Base-by-base conservation (phyloP, 2,888 invertebrate species). In the Parnassius mnemosyne region DNA sequence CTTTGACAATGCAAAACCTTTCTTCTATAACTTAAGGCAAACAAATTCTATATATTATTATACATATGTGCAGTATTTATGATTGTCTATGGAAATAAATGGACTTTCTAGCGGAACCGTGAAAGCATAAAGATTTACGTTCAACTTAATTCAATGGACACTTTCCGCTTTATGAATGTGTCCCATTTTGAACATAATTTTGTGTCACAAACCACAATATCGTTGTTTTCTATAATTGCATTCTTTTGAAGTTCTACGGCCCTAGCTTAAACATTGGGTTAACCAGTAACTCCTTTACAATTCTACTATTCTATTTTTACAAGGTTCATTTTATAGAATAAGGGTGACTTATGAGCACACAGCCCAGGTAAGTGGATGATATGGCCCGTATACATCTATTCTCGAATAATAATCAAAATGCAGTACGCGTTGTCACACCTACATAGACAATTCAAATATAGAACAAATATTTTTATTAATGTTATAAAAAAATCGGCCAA, bases 31-130 rank as follows among this genome's bases (percentile, higher is more conserved):
- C 34, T 55, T 60, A 50, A 50, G 50, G 42, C 53, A 25, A 50
- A 55, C 25, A 49, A 47, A 49, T 16, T 49, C 42, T 34, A 52
- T 44, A 2, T 51, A 51, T 43, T 11, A 57, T 57, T 49, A 49
- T 10, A 25, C 49, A 34, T 47, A 11, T 49, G 13, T 13, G 49
- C 5, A 34, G 34, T 34, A 34, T 54, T 10, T 60, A 51, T 44
- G 54, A 34, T 34, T 50, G 43, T 54, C 50, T 50, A 12, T 50
- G 13, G 51, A 60, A 44, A 60, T 49, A 54, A 60, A 60, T 51
- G 50, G 49, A 60, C 55, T 55, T 60, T 60, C 60, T 51, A 60
- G 13, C 51, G 43, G 50, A 1, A 16, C 43, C 44, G 44, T 55
- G 49, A 58, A 58, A 46, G 60, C 25, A 25, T 10, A 47, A 34